phyloP scores from a whole-genome alignment of 2,797 vertebrate genomes.

The Danionella dracula region DNA sequence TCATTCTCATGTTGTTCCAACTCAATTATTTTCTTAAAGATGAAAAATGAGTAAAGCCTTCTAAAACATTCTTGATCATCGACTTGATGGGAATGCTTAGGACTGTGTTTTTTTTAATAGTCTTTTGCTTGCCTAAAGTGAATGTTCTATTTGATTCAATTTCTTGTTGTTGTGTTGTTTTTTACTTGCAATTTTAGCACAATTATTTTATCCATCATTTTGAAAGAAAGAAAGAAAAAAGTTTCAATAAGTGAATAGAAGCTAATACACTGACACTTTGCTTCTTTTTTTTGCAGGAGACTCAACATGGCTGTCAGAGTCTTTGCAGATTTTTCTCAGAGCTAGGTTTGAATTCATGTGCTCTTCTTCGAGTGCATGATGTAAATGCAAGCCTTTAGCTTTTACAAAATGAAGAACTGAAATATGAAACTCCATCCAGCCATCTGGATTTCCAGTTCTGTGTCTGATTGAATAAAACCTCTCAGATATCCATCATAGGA shows the following conservation, averaged over 20 bases:
- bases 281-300: constrained; percentile 63
- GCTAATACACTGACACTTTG: no score
- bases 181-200: no score
- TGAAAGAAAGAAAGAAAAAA: no score
- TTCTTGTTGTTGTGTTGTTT: no score
- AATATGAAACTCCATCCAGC: constrained; percentile 78
- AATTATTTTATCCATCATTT: no score
- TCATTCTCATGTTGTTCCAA: not conserved
- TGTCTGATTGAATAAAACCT: constrained; percentile 67
- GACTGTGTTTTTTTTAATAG: no score
- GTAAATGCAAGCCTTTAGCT: constrained; percentile 69
- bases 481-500: constrained; percentile 38
- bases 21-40: not conserved
- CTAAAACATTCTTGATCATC: no score
- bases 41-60: not conserved
- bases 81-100: no score
- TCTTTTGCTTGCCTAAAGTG: no score
- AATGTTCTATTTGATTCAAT: no score
- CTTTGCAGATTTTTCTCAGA: constrained; percentile 64
- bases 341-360: constrained; percentile 48
- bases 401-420: constrained; percentile 60
- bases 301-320: constrained; percentile 69
- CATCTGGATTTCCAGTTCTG: constrained; percentile 61
- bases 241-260: no score
- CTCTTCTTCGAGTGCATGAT: constrained; percentile 70